Evolutionary conservation across 1,140 invertebrate genomes (phyloP), one percentile per base, ranked within the genome.

Genomic region (Heliconius hewitsoni): DNA sequence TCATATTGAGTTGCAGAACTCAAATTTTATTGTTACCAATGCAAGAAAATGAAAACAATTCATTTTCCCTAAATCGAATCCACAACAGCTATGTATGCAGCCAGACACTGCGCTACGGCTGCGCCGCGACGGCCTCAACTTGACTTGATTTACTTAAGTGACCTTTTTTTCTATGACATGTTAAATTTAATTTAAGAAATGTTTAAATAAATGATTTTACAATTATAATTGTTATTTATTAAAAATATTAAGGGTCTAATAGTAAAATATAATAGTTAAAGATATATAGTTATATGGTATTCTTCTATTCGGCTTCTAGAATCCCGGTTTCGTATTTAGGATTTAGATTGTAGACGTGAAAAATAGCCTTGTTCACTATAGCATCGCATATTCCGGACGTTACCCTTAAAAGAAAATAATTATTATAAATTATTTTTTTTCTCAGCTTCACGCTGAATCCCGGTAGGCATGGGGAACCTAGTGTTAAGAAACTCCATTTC

Each of bases 361-460:
- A 94, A 3, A 94, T 74, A 1, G 92, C 92, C 79, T 94, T 93
- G 79, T 94, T 94, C n/a, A 94, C 92, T 73, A 94, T 92, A 19
- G 93, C 93, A 73, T 94, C 93, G 74, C 93, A 94, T 78, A 94
- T 93, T 8, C 92, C 93, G 11, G 93, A 94, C 4, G 93, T 93
- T 0, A 94, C 87, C 71, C 93, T 94, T 55, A 73, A 83, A 81
- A 81, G 34, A 46, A 73, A 46, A 66, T 37, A 3, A n/a, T 23
- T 57, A 57, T 30, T 30, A 30, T 30, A 30, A 30, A 30, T 57
- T 23, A 4, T 0, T 16, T 18, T 18, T 55, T 19, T 55, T 55
- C 1, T 19, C 42, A 3, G 42, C 34, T 46, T 46, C 11, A 46
- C 42, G 2, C 11, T 46, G 11, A 2, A 13, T 46, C 13, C 42